Conservation (phyloP, 2,888 invertebrate species). For the Platycheirus rosarum region DNA sequence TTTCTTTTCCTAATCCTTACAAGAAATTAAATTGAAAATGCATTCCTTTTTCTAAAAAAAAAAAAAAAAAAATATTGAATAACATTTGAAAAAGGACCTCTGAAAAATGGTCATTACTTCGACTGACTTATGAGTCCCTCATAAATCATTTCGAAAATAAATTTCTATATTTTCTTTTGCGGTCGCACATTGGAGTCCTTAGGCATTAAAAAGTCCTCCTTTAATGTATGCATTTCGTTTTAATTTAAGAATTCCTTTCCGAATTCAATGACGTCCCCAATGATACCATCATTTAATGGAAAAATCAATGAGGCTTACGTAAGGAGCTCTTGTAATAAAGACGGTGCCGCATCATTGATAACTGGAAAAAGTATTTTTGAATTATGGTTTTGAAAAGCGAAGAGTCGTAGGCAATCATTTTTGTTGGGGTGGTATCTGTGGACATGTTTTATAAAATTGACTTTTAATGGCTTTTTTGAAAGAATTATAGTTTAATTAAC, state of each 20-base stretch:
- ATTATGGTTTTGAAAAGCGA: slow-evolving; percentile 50
- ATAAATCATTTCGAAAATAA: slow-evolving; percentile 54
- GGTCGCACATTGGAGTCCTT: slow-evolving; percentile 28
- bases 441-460: neutral
- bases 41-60: slow-evolving; percentile 19
- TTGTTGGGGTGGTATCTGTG: slow-evolving; percentile 32
- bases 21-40: slow-evolving; percentile 49
- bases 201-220: slow-evolving; percentile 6
- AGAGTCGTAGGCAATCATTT: slow-evolving; percentile 48
- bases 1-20: slow-evolving; percentile 2
- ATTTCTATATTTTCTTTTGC: slow-evolving; percentile 30
- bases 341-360: slow-evolving; percentile 65
- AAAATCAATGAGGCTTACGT: slow-evolving; percentile 73
- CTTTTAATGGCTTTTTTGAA: neutral
- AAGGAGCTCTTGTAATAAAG: slow-evolving; percentile 20
- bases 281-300: slow-evolving; percentile 71
- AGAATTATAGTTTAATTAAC: neutral
- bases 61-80: slow-evolving; percentile 1
- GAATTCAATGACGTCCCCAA: slow-evolving; percentile 26
- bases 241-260: slow-evolving; percentile 41
- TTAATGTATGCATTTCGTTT: slow-evolving; percentile 55
- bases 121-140: slow-evolving; percentile 37
- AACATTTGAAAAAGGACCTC: neutral
- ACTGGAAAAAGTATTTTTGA: slow-evolving; percentile 40
- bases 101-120: slow-evolving; percentile 50